Conservation (phyloP, 2,797 vertebrate genomes). For the Bryconaethiops microstoma region DNA sequence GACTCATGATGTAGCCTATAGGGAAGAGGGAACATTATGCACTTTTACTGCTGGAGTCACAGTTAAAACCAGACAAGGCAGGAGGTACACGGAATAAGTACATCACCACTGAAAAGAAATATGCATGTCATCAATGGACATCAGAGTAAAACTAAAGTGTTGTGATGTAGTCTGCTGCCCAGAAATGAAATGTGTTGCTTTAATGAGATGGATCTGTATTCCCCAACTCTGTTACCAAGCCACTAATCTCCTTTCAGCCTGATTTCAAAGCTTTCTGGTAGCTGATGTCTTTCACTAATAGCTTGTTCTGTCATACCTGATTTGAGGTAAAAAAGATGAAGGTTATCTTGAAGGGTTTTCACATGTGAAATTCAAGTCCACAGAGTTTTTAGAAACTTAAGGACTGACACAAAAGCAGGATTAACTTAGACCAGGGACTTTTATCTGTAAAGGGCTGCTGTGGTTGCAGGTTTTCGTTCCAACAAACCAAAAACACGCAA, state of each 20-base stretch:
- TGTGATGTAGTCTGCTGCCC: no score
- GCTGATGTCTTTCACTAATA: background rate
- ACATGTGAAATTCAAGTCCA: background rate
- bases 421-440: no score
- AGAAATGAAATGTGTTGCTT: background rate
- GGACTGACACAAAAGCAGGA: no score
- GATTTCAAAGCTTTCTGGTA: background rate
- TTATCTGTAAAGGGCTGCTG: no score
- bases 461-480: no score
- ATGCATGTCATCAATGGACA: no score
- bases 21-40: slow-evolving; percentile 2
- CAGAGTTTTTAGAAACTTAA: background rate
- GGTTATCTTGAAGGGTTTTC: background rate
- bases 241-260: background rate
- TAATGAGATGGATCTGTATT: background rate
- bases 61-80: background rate
- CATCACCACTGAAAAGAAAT: background rate
- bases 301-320: background rate
- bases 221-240: background rate
- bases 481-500: no score
- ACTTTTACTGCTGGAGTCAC: background rate
- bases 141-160: background rate
- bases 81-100: background rate
- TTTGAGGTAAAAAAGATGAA: background rate
- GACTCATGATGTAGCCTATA: slow-evolving; percentile 84